phyloP scores from a whole-genome alignment of 2,113 vertebrate genomes.

The Mobula hypostoma region DNA sequence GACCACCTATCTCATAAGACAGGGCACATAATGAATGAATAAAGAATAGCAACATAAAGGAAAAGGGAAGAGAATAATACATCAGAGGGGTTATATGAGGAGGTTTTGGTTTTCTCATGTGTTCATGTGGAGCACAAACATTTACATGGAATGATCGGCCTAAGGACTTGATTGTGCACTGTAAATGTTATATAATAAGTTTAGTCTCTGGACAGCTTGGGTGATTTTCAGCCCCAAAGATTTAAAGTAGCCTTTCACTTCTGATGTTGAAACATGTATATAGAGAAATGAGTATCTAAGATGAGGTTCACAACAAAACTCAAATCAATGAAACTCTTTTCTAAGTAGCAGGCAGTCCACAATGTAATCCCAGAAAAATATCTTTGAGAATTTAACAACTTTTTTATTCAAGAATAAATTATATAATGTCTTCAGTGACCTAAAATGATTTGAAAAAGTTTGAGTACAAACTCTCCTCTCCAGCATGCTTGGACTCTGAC shows the following conservation, averaged over 20 bases:
- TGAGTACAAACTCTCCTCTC: too few species aligned
- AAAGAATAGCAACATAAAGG: too few species aligned
- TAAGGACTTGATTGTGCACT: neutral
- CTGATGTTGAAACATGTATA: neutral
- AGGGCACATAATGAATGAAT: too few species aligned
- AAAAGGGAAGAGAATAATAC: too few species aligned
- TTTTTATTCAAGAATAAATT: too few species aligned
- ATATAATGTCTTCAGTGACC: too few species aligned
- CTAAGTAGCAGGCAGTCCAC: neutral
- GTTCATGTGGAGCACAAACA: neutral
- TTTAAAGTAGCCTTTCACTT: neutral
- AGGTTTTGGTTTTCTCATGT: neutral
- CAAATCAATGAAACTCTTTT: neutral
- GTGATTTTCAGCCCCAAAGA: neutral
- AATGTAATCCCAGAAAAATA: neutral
- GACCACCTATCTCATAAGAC: too few species aligned
- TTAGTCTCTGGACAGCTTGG: too few species aligned
- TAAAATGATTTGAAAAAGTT: too few species aligned
- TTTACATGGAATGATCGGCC: neutral
- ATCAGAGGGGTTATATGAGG: neutral
- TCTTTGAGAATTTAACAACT: neutral
- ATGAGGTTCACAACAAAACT: neutral
- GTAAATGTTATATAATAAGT: neutral
- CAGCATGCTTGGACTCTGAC: too few species aligned
- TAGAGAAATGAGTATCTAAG: neutral